phyloP scores from a whole-genome alignment of 2,888 invertebrate genomes.

The Hypselothyrea guttata region DNA sequence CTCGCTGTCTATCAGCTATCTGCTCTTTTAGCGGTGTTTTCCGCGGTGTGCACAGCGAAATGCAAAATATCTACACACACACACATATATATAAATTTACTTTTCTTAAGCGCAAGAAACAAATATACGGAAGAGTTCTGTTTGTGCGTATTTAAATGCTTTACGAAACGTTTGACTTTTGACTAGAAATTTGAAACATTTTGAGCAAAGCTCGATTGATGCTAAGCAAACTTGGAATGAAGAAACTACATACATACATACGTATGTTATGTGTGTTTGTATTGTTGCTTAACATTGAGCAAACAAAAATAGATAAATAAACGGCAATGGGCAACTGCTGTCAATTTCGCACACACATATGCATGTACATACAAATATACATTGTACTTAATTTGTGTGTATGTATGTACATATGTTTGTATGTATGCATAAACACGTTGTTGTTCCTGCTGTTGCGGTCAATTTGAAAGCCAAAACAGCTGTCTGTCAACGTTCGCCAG shows the following conservation, averaged over 20 bases:
- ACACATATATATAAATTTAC: too few species aligned
- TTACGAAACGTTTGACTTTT: too few species aligned
- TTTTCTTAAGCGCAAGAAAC: too few species aligned
- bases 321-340: slow-evolving; percentile 18
- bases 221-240: too few species aligned
- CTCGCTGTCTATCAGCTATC: too few species aligned
- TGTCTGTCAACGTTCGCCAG: slow-evolving; percentile 52
- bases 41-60: slow-evolving; percentile 35
- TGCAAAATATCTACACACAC: too few species aligned
- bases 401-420: slow-evolving; percentile 7
- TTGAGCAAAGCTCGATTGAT: too few species aligned
- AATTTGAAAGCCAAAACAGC: slow-evolving; percentile 66
- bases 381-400: neutral
- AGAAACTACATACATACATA: neutral
- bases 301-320: slow-evolving; percentile 27
- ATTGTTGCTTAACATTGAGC: slow-evolving; percentile 12
- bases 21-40: slow-evolving; percentile 14
- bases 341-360: slow-evolving; percentile 14
- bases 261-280: neutral
- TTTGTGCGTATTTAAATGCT: too few species aligned
- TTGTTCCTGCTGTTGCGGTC: slow-evolving; percentile 59
- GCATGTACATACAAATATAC: slow-evolving; percentile 3
- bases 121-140: too few species aligned
- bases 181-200: too few species aligned
- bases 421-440: slow-evolving; percentile 4